Conservation (phyloP, 2,113 vertebrate genomes). For the Tympanuchus pallidicinctus region DNA sequence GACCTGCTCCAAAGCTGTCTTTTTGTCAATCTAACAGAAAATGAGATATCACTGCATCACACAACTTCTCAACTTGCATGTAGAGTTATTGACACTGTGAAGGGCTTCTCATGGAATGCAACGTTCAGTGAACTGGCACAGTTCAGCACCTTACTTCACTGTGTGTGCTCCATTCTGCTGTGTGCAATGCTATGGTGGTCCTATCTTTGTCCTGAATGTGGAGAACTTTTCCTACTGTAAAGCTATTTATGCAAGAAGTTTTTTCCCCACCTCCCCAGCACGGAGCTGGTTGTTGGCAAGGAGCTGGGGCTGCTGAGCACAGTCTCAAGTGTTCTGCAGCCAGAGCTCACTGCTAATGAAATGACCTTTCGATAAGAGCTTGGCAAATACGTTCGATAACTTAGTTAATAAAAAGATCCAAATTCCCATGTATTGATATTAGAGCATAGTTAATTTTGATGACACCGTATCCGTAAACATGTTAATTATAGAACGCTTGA, state of each 20-base stretch:
- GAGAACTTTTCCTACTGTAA: too few relatives aligned
- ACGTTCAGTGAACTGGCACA: neutral
- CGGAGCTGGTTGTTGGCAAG: neutral
- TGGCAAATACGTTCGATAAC: neutral
- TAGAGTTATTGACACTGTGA: accelerated
- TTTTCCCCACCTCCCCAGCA: accelerated
- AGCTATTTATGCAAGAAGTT: neutral
- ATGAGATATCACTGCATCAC: accelerated
- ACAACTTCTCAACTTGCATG: accelerated
- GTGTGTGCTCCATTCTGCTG: accelerated
- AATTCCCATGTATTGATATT: neutral
- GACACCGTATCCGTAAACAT: neutral
- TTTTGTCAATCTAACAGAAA: neutral
- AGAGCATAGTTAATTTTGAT: neutral
- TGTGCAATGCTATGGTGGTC: accelerated
- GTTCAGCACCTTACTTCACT: accelerated
- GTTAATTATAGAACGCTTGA: constrained; percentile 20
- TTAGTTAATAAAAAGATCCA: neutral
- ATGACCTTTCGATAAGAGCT: neutral
- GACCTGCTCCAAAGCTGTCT: neutral
- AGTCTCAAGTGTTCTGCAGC: neutral
- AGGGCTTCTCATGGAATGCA: neutral
- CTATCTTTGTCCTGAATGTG: accelerated
- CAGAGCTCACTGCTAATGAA: neutral
- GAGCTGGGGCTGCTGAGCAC: neutral